A percentile compares a stretch with the other conserved stretches of the same genome.
These are phyloP conservation scores for Lasioglossum pauxillum DNA, from an alignment of 2,888 invertebrate species.

Conservation along the genomic window DNA sequence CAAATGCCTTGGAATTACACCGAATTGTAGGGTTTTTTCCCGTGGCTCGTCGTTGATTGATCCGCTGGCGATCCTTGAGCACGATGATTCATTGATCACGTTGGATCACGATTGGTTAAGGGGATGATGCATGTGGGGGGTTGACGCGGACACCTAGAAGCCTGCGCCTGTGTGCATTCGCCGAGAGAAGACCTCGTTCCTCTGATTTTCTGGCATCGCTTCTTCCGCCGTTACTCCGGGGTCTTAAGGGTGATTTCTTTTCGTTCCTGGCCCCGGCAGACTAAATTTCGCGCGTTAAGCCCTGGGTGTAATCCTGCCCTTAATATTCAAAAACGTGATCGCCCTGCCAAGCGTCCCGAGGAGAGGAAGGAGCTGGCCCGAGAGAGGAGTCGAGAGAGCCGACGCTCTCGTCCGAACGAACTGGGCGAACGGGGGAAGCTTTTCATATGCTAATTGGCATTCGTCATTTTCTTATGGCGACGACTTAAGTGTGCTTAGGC, in stretches of 20 bases:
- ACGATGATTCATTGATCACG: background rate
- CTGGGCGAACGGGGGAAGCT: slow-evolving; percentile 76
- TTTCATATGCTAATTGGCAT: slow-evolving; percentile 85
- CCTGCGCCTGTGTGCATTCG: background rate
- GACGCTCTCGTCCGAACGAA: slow-evolving; percentile 44
- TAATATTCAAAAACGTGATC: slow-evolving; percentile 85
- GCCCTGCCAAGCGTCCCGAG: slow-evolving; percentile 80
- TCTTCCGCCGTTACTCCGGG: slow-evolving; percentile 51
- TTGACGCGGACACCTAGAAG: slow-evolving; percentile 34
- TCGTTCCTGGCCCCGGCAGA: slow-evolving; percentile 76
- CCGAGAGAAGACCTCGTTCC: background rate
- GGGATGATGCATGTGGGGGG: slow-evolving; percentile 52
- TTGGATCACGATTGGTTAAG: slow-evolving; percentile 38
- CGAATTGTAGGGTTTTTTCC: background rate
- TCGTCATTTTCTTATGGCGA: slow-evolving; percentile 84
- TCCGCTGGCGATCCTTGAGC: slow-evolving; percentile 12
- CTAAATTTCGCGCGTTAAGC: slow-evolving; percentile 84
- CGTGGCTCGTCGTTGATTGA: background rate
- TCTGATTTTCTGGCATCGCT: slow-evolving; percentile 39
- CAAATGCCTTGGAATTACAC: no score
- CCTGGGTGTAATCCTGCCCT: slow-evolving; percentile 84
- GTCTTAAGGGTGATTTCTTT: slow-evolving; percentile 79
- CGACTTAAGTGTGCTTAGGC: slow-evolving; percentile 83
- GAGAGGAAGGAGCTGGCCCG: slow-evolving; percentile 63
- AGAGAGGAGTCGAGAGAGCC: slow-evolving; percentile 30